Percentiles rank a stretch among this genome's conserved stretches.
phyloP scores from a whole-genome alignment of 1,140 invertebrate genomes.

The Sitodiplosis mosellana region DNA sequence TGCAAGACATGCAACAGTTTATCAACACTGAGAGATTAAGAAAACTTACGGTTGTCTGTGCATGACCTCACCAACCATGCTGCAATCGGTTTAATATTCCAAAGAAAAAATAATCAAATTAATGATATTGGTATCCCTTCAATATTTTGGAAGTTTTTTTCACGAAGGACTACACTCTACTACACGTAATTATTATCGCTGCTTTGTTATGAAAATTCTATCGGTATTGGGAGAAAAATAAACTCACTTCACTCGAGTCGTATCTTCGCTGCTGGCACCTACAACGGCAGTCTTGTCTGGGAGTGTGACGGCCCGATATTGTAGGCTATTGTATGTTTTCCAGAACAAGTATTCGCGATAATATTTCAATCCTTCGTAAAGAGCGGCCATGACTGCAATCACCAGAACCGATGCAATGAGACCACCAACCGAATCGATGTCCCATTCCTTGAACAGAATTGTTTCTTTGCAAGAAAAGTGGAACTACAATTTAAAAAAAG shows the following conservation, averaged over 20 bases:
- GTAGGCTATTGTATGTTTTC: conserved; percentile 53
- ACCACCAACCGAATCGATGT: conserved; percentile 45
- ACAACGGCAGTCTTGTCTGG: conserved; percentile 42
- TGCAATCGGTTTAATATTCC: conserved; percentile 25
- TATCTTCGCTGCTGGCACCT: conserved; percentile 28
- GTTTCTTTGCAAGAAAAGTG: conserved; percentile 54
- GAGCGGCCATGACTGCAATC: conserved; percentile 64
- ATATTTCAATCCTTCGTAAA: conserved; percentile 86
- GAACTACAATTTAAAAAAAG: conserved; percentile 41
- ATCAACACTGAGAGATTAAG: no score
- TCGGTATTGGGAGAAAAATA: conserved; percentile 24
- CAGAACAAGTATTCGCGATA: conserved; percentile 70
- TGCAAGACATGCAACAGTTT: background rate
- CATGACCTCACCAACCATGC: conserved; percentile 48
- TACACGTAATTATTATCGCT: no score
- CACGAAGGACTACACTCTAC: no score
- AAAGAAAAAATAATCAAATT: conserved; percentile 7
- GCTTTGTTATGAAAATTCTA: conserved; percentile 5
- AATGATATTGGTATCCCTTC: no score
- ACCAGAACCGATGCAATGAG: conserved; percentile 69
- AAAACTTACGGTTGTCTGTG: conserved; percentile 56
- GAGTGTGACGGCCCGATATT: conserved; percentile 50
- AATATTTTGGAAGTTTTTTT: no score
- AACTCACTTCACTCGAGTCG: conserved; percentile 51
- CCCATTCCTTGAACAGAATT: conserved; percentile 65